Evolutionary conservation across 2,888 invertebrate genomes (phyloP).

Genomic region (Melinaea marsaeus): DNA sequence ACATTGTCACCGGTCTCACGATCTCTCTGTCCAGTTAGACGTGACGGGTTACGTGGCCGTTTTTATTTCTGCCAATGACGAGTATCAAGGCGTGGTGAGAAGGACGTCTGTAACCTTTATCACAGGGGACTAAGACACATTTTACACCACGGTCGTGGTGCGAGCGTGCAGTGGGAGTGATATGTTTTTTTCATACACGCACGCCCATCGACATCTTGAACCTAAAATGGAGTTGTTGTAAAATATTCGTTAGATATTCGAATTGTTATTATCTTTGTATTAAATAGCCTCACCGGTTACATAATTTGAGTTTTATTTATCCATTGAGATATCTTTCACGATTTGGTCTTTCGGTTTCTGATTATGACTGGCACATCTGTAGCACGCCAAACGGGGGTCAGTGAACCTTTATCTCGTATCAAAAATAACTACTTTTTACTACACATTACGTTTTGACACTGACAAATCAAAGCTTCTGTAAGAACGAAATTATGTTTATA

Average conservation of each 20-base stretch:
- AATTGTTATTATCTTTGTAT: slow-evolving; percentile 23
- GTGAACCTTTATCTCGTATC: slow-evolving; percentile 55
- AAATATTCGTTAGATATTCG: slow-evolving; percentile 10
- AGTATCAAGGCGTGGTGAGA: slow-evolving; percentile 75
- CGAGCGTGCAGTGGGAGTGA: slow-evolving; percentile 72
- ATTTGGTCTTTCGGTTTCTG: slow-evolving; percentile 67
- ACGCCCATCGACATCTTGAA: slow-evolving; percentile 69
- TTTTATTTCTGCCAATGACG: slow-evolving; percentile 79
- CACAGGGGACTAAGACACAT: slow-evolving; percentile 43
- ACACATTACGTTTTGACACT: no score
- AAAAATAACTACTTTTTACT: slow-evolving; percentile 42
- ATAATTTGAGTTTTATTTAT: slow-evolving; percentile 71
- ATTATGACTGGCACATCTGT: slow-evolving; percentile 67
- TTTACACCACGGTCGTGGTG: slow-evolving; percentile 38
- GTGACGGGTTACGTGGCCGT: slow-evolving; percentile 77
- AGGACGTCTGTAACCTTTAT: slow-evolving; percentile 46
- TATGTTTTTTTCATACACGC: slow-evolving; percentile 71
- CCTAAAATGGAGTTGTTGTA: slow-evolving; percentile 48
- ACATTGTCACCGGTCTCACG: slow-evolving; percentile 75
- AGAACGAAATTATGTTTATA: no score
- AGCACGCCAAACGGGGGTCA: slow-evolving; percentile 63
- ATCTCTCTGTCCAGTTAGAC: slow-evolving; percentile 73
- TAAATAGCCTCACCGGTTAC: slow-evolving; percentile 59
- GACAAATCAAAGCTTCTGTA: no score
- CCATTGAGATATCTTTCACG: slow-evolving; percentile 64